Evolutionary conservation across 2,888 invertebrate genomes (phyloP).

Genomic region (Nowickia ferox): DNA sequence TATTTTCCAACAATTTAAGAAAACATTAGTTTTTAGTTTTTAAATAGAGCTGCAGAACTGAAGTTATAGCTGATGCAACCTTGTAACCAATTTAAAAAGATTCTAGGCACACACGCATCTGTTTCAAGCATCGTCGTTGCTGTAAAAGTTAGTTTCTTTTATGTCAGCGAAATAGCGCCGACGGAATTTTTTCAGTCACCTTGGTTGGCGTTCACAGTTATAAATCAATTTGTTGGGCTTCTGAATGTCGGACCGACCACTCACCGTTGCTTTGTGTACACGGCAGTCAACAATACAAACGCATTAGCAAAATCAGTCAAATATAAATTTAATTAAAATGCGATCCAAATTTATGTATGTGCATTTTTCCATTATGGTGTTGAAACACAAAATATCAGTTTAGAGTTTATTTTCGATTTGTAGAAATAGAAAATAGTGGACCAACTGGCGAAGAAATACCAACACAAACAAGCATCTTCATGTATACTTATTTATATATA

Average conservation of each 20-base stretch:
- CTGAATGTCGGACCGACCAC: constrained; percentile 24
- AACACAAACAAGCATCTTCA: neutral
- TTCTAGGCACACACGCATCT: neutral
- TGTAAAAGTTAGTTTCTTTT: neutral
- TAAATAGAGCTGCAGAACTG: too few relatives aligned
- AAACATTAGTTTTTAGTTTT: too few relatives aligned
- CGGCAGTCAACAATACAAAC: constrained; percentile 55
- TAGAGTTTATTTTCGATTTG: constrained; percentile 45
- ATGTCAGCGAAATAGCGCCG: neutral
- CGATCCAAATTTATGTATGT: constrained; percentile 78
- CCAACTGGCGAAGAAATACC: neutral
- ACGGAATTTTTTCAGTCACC: constrained; percentile 67
- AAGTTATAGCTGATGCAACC: too few relatives aligned
- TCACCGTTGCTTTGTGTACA: neutral
- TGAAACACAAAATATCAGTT: constrained; percentile 65
- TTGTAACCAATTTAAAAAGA: too few relatives aligned
- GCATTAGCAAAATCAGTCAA: constrained; percentile 67
- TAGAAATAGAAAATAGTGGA: constrained; percentile 8
- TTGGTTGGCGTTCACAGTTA: constrained; percentile 64
- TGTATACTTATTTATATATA: too few relatives aligned
- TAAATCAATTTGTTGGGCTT: constrained; percentile 69
- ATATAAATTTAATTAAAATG: constrained; percentile 81
- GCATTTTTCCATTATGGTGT: constrained; percentile 73
- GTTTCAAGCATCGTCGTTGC: neutral
- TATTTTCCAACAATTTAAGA: too few relatives aligned